Percentiles rank a stretch among this genome's conserved stretches.
Conservation (phyloP, 2,888 invertebrate genomes). For the Eupsilia transversa region DNA sequence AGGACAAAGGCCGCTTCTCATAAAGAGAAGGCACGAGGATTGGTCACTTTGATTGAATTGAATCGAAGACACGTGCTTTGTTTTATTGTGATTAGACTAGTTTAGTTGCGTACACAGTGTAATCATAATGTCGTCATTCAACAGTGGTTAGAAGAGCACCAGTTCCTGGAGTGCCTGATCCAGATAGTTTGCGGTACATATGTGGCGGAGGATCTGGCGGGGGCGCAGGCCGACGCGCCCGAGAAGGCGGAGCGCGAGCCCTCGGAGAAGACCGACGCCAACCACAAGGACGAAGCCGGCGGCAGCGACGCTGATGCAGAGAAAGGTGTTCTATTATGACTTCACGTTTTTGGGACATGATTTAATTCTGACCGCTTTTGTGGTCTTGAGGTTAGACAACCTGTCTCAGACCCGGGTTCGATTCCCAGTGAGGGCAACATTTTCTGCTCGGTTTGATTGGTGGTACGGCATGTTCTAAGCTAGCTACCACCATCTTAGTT, state of each 20-base stretch:
- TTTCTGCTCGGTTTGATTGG: no score
- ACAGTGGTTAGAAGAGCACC: constrained; percentile 97
- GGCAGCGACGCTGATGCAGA: constrained; percentile 43
- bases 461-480: no score
- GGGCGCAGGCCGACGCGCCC: constrained; percentile 49
- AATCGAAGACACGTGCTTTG: no score
- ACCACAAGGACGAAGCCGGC: constrained; percentile 64
- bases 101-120: not conserved
- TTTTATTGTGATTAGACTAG: not conserved
- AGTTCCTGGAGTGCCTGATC: constrained; percentile 95
- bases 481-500: no score
- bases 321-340: not conserved
- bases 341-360: not conserved
- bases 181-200: constrained; percentile 90
- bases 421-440: no score
- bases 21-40: no score
- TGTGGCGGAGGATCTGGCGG: constrained; percentile 73
- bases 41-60: no score
- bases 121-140: not conserved
- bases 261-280: constrained; percentile 73
- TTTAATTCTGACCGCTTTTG: not conserved
- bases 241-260: constrained; percentile 74
- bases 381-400: no score
- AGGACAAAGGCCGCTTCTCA: no score
- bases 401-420: no score